Base-by-base conservation (phyloP, 2,888 invertebrate species). In the Hyposoter dolosus region DNA sequence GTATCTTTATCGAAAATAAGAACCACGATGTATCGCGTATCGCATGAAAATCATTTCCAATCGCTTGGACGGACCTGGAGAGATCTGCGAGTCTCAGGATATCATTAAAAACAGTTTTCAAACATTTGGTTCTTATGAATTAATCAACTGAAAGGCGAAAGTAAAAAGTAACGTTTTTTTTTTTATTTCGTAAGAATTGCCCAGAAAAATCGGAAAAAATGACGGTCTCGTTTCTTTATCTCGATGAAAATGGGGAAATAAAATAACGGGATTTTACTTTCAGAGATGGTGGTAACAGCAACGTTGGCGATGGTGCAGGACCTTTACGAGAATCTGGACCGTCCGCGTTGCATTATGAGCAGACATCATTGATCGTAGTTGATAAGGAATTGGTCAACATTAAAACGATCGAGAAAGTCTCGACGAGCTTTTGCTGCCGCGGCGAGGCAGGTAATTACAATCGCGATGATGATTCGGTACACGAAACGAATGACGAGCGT, bases 221-320 rank as follows among this genome's bases (percentile, higher is more conserved):
- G 28, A 3, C 28, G 40, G 7, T 40, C 40, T 35, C 40, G 40
- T 40, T 40, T 40, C 40, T 9, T 40, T 40, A 1, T 40, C 0
- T 40, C 9, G 10, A 40, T 23, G 7, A 50, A 88, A 88, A 87
- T 89, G 65, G 88, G 88, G 88, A 83, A 82, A 90, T 92, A 91
- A 92, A 89, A 86, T 86, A 89, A 81, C 89, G 89, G 90, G 28
- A 86, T 92, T 82, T 93, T 93, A 85, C 86, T 93, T 93, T 91
- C 93, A 93, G 93, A 93, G 92, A 90, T 92, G 87, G 92, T 92
- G 91, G 91, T 91, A 91, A 92, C 91, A 81, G 90, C 90, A 87
- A 88, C 90, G 84, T 90, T 92, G 87, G 88, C 90, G 69, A 85
- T 89, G 90, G 87, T 90, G 79, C 90, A 90, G 83, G 89, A 90